phyloP scores from a whole-genome alignment of 1,140 invertebrate species.

The Ptiloglossa arizonensis region DNA sequence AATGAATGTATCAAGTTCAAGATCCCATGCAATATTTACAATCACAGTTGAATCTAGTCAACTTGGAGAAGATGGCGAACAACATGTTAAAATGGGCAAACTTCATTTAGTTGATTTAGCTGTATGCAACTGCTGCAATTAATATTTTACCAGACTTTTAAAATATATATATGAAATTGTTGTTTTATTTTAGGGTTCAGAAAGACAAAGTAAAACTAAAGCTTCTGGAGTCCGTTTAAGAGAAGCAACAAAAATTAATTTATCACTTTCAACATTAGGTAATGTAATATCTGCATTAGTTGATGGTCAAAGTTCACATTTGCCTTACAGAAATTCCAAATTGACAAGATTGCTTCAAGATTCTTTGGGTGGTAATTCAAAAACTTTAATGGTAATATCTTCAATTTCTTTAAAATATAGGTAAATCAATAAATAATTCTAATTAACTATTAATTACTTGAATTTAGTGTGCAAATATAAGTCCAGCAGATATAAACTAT shows the following conservation, averaged over 20 bases:
- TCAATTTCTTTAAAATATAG: background rate
- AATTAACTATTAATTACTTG: slow-evolving; percentile 27
- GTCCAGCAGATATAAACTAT: slow-evolving; percentile 97
- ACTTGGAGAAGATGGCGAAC: slow-evolving; percentile 83
- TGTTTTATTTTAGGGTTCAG: slow-evolving; percentile 85
- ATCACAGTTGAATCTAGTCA: slow-evolving; percentile 92
- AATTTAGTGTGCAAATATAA: slow-evolving; percentile 93
- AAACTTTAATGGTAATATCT: slow-evolving; percentile 93
- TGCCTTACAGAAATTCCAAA: slow-evolving; percentile 97
- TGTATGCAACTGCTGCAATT: slow-evolving; percentile 72
- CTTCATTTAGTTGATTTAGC: slow-evolving; percentile 93
- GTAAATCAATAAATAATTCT: background rate
- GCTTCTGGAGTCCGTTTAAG: slow-evolving; percentile 93
- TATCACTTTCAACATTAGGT: slow-evolving; percentile 95
- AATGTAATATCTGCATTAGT: slow-evolving; percentile 98
- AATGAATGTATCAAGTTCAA: slow-evolving; percentile 93
- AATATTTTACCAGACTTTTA: background rate
- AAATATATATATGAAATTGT: background rate
- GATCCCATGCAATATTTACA: slow-evolving; percentile 94
- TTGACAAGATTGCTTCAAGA: slow-evolving; percentile 96
- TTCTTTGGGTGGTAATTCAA: slow-evolving; percentile 97
- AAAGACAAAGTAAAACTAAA: slow-evolving; percentile 95
- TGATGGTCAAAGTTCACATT: slow-evolving; percentile 96
- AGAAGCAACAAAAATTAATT: slow-evolving; percentile 97
- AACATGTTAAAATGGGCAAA: slow-evolving; percentile 89